Evolutionary conservation across 2,888 invertebrate genomes (phyloP), one percentile per base, ranked within the genome.

Genomic region (Machimus rusticus): DNA sequence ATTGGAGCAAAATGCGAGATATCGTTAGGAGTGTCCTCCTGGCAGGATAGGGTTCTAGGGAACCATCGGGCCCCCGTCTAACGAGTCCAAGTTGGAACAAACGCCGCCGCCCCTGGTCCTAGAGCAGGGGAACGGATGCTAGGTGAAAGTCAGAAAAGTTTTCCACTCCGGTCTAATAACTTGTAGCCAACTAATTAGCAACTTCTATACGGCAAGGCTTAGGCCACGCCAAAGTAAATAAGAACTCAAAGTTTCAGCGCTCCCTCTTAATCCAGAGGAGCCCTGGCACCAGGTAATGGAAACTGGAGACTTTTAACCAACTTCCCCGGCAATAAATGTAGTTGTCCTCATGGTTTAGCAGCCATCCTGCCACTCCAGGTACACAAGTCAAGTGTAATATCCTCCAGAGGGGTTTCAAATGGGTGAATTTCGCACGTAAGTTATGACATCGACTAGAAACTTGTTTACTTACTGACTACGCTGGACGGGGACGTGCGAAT

Each of bases 111-210:
- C 46, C 31, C 51, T 51, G 51, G 51, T 4, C 51, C 46, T 28
- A 16, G 43, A 79, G 14, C 28, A 51, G 12, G 28, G 51, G 79
- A 31, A 8, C 79, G 79, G 79, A 51, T 79, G 31, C 55, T 46
- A 79, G 39, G 79, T 55, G 79, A 79, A 79, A 79, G 79, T 79
- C 79, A 79, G 79, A 79, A 79, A 79, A 79, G 51, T 79, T 79
- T 79, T 79, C 79, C 51, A 79, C 79, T 79, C 79, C 55, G 79
- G 79, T 79, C 51, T 79, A 79, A 79, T 79, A 79, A 79, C 79
- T 79, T 79, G 51, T 79, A 79, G 79, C 51, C 79, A 79, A 79
- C 79, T 79, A 79, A 79, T 79, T 79, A 79, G 79, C 79, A 79
- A 79, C 51, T 79, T 79, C 51, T 28, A 79, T 79, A 79, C 51